Evolutionary conservation across 2,113 vertebrate species (phyloP), one percentile per base, ranked within the genome.

Genomic region (Mohoua ochrocephala): DNA sequence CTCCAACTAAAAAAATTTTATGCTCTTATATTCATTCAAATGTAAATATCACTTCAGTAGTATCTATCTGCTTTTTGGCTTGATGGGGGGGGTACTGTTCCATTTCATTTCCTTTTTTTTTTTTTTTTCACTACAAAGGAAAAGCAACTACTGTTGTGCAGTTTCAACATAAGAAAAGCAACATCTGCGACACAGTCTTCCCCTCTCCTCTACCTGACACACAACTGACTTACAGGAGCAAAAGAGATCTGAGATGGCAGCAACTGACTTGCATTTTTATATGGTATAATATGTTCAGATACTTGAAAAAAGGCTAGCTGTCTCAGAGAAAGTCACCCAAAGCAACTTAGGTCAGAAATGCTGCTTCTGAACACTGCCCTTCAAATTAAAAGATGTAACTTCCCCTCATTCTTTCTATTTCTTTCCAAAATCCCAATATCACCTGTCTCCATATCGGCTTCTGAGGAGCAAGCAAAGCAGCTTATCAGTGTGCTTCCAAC

Each of bases 1-100:
- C 80, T 96, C 24, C 65, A 86, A 60, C 71, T 91, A 91, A 96
- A 97, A 67, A 57, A 47, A 22, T 47, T 65, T 95, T 88, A 95
- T 77, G 74, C 67, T 88, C 19, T 87, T 91, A 39, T 70, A 89
- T 97, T 89, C 82, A 94, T 97, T 96, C n/a, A 61, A 94, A 97
- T 97, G 87, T 97, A 95, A 96, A 89, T 95, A 96, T 92, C 70
- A 76, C 60, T 82, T 79, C 79, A 81, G 53, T 70, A 87, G 21
- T 17, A 94, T 77, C 50, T 89, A 78, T 76, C 53, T 79, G 14
- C 64, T 84, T 76, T 22, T 93, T 71, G 15, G 13, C n/a, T 77
- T 33, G 7, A 35, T 65, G 15, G 39, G 59, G 15, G 39, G 59
- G 16, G 59, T 63, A 71, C 10, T 54, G 2, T 49, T 95, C 67